phyloP scores from a whole-genome alignment of 2,888 invertebrate species.

The Barypeithes pellucidus region DNA sequence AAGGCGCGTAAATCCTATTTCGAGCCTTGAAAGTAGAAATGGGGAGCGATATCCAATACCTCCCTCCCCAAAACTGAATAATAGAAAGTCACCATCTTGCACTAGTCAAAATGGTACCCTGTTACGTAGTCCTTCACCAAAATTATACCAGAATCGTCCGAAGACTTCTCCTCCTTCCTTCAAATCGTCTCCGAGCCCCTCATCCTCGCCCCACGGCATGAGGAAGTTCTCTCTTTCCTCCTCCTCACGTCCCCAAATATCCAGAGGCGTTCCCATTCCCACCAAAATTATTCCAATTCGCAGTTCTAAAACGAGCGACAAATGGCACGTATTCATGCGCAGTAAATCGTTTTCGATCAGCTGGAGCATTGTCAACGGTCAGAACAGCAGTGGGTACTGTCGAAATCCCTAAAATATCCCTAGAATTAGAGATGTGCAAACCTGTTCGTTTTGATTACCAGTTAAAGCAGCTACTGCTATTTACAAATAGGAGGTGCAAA shows the following conservation, averaged over 20 bases:
- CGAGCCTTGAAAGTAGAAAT: neutral
- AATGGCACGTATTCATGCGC: no score
- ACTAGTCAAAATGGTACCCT: neutral
- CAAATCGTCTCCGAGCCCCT: neutral
- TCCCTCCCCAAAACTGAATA: constrained; percentile 15
- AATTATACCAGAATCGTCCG: constrained; percentile 7
- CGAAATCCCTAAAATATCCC: no score
- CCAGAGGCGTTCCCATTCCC: constrained; percentile 28
- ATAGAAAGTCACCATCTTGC: constrained; percentile 8
- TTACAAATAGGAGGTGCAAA: no score
- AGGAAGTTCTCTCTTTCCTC: constrained; percentile 68
- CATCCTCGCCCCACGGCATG: constrained; percentile 64
- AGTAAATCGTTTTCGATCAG: no score
- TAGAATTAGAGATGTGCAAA: no score
- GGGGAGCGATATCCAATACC: no score
- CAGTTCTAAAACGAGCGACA: constrained; percentile 46
- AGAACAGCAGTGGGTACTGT: no score
- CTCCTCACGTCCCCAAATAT: neutral
- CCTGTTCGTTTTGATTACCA: no score
- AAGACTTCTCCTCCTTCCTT: constrained; percentile 56
- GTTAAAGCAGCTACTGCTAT: no score
- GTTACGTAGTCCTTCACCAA: constrained; percentile 28
- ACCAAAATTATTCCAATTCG: neutral
- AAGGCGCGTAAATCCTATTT: neutral
- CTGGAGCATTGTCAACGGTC: no score